Base-by-base conservation (phyloP, 1,140 invertebrate species). In the Philopotamus ludificatus region DNA sequence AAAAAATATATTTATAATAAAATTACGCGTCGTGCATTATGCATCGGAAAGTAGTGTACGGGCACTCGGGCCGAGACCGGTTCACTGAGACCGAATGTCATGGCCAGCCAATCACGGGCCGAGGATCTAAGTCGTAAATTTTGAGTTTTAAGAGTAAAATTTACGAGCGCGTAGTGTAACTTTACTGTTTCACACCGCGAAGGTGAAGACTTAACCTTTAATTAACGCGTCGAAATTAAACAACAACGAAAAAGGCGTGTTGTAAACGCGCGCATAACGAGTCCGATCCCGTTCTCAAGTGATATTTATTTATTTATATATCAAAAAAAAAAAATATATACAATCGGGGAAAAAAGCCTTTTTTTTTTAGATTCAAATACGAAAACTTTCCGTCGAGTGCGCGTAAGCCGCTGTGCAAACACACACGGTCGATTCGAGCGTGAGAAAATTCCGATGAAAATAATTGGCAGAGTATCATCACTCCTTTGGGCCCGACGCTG, bases 381-480 rank as follows among this genome's bases (percentile, higher is more conserved):
- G n/a, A n/a, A n/a, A n/a, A n/a, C n/a, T n/a, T n/a, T n/a, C n/a
- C n/a, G 12, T 34, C 4, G 4, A 34, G 4, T 34, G 4, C 28
- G 28, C 4, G 28, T 34, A 12, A 34, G 28, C 4, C 73, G 73
- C 12, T 26, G 20, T 53, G 41, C 15, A 25, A 26, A 39, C 45
- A 65, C 39, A 58, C 22, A 15, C 10, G 45, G 20, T n/a, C 10
- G 10, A 7, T 16, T 34, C 75, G 70, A 79, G 74, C 75, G 75
- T 80, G 78, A 77, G 77, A 80, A 80, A 76, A 76, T 67, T 72
- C 72, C 73, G 63, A 70, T 68, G 72, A 71, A 77, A 74, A 75
- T 73, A 73, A 73, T 73, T 70, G 68, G 54, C 54, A 59, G 34
- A 57, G 45, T 59, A 65, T 59, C 55, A 51, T 22, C 21, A 63